Base-by-base conservation (phyloP, 2,888 invertebrate species). In the Linhomoeus sp. region DNA sequence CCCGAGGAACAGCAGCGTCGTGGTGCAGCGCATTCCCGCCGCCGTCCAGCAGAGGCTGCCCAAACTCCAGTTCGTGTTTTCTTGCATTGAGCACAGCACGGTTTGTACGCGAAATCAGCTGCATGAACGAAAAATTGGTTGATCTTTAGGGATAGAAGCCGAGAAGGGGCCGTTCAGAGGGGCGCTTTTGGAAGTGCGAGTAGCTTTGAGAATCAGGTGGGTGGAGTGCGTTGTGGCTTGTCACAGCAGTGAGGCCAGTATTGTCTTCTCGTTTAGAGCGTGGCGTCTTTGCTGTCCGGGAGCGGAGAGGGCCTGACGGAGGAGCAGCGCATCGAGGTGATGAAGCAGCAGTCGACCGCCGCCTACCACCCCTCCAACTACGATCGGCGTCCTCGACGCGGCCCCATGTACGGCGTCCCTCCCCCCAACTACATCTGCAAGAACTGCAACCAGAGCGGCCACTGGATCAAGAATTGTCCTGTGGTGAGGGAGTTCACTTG, bases 401-500 rank as follows among this genome's bases (percentile, higher is more conserved):
- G 29, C 29, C 29, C 29, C 67, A 85, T 86, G 71, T 76, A 79
- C 58, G 90, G 88, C 26, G 77, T 79, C 57, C 85, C 90, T 23
- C 90, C 90, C 46, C 68, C 79, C n/a, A 79, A 78, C 62, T 97
- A 97, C 69, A 75, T 81, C 43, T 97, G 97, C 68, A 84, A 81
- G 65, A 84, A 84, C 67, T 97, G 97, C 69, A 80, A 84, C 59
- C 81, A 86, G 66, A 76, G 78, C 50, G 97, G 97, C 1, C 97
- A 97, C 69, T 94, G 87, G 86, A 90, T 90, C 55, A 85, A 84
- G 67, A 84, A 88, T 67, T 99, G 97, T 66, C 87, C 88, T 46
- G 50, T 58, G 60, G 61, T 63, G 52, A 53, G 35, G 3, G 29
- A 12, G 9, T 15, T 9, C 33, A 33, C 15, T n/a, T 38, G 20